These are phyloP conservation scores for Andrena dorsata DNA, from an alignment of 2,888 invertebrate genomes.

Conservation along the genomic window DNA sequence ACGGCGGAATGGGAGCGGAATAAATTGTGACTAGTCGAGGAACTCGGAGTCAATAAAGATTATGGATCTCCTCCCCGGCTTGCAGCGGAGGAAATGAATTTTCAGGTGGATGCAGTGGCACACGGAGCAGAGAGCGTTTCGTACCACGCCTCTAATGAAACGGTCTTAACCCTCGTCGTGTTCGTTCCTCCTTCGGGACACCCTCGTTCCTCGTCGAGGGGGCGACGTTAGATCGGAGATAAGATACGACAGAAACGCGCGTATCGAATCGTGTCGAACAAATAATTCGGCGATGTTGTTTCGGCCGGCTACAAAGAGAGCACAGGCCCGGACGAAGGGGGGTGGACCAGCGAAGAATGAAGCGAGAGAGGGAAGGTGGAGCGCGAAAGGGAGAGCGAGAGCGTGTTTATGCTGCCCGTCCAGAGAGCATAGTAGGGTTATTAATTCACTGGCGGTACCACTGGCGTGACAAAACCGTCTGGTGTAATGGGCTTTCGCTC, in stretches of 20 bases:
- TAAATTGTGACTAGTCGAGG: too few relatives aligned
- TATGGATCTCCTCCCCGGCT: not conserved
- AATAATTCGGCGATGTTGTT: conserved; percentile 71
- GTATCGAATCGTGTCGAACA: conserved; percentile 74
- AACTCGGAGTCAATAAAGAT: not conserved
- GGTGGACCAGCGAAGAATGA: conserved; percentile 9
- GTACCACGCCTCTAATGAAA: conserved; percentile 54
- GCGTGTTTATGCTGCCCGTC: conserved; percentile 45
- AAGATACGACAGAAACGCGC: conserved; percentile 70
- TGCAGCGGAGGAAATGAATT: not conserved
- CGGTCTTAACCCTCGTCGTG: conserved; percentile 32
- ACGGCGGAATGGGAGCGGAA: too few relatives aligned
- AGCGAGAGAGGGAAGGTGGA: conserved; percentile 3
- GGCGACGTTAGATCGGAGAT: conserved; percentile 71
- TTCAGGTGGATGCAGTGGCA: conserved; percentile 3
- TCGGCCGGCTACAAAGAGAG: conserved; percentile 55
- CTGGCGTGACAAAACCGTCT: conserved; percentile 73
- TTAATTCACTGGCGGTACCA: conserved; percentile 71
- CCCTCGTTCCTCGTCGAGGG: conserved; percentile 52
- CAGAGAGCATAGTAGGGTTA: conserved; percentile 66
- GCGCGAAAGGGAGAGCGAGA: conserved; percentile 12
- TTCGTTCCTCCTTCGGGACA: conserved; percentile 24
- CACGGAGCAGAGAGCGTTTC: conserved; percentile 16
- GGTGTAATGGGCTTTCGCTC: conserved; percentile 70
- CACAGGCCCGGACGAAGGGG: conserved; percentile 9